phyloP scores from a whole-genome alignment of 2,113 vertebrate genomes.

The Melanerpes aurifrons region DNA sequence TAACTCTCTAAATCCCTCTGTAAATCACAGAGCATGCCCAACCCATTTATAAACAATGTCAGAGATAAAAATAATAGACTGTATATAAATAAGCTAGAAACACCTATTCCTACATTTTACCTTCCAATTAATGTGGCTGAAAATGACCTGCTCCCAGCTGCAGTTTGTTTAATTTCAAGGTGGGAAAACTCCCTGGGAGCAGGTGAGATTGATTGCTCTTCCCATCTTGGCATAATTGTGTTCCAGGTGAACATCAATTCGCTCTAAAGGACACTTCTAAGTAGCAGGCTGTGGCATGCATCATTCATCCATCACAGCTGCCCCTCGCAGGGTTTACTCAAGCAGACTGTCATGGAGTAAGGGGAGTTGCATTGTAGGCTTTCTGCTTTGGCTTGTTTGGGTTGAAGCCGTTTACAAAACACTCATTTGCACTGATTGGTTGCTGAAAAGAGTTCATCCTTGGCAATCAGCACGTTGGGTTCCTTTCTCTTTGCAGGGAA shows the following conservation, averaged over 20 bases:
- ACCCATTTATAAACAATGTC: no score
- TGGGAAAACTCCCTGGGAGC: slow-evolving; percentile 82
- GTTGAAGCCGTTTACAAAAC: slow-evolving; percentile 67
- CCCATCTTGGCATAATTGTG: slow-evolving; percentile 85
- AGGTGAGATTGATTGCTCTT: slow-evolving; percentile 84
- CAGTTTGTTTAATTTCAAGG: slow-evolving; percentile 84
- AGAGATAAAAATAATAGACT: no score
- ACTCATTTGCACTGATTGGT: slow-evolving; percentile 50
- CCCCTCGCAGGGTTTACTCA: slow-evolving; percentile 75
- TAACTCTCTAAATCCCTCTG: no score
- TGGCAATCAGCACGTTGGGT: slow-evolving; percentile 16
- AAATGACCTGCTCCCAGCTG: slow-evolving; percentile 73
- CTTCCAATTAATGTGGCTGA: slow-evolving; percentile 69
- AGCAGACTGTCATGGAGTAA: slow-evolving; percentile 72
- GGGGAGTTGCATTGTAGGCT: slow-evolving; percentile 66
- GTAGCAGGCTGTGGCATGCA: slow-evolving; percentile 83
- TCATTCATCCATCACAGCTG: slow-evolving; percentile 83
- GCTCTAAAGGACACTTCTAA: slow-evolving; percentile 87
- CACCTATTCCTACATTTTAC: slow-evolving; percentile 1
- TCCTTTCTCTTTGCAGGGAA: slow-evolving; percentile 26
- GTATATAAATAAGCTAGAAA: no score
- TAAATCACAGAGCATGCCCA: no score
- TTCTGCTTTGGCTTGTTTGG: slow-evolving; percentile 59
- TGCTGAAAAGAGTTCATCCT: slow-evolving; percentile 50
- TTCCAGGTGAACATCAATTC: slow-evolving; percentile 90